Base-by-base conservation (phyloP, 2,113 vertebrate genomes). In the Megaceryle torquata region DNA sequence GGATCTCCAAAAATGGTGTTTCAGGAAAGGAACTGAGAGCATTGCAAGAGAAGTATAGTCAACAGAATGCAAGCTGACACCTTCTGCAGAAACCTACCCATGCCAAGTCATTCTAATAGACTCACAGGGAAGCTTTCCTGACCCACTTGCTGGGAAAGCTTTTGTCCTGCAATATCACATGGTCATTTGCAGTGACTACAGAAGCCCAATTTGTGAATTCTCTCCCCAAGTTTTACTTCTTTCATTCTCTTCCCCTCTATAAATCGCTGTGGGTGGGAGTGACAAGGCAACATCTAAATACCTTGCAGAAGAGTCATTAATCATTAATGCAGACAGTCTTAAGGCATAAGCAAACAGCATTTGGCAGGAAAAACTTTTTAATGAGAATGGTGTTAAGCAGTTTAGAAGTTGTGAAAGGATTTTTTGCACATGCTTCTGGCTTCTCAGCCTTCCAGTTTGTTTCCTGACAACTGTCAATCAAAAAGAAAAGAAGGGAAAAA, bases 331-430 rank as follows among this genome's bases (percentile, higher is more conserved):
- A 81, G 51, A 24, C 79, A 81, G 46, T 88, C 46, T 77, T 86
- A 92, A 93, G 50, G 56, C 71, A 82, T 31, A 83, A 74, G 54
- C 54, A 94, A 92, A 86, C 51, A 54, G 19, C 19, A 77, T 63
- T 94, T 93, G 82, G 68, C 86, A 95, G 80, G n/a, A 81, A 88
- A 77, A 86, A 16, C 24, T 53, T 94, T 91, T 90, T 86, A 92
- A 91, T 82, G 92, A 94, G 77, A 86, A 78, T 44, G 26, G 26
- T 33, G 64, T 83, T 88, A 78, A 93, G 64, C 16, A 43, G 20
- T 92, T 80, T 86, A 7, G 77, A 91, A 92, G 16, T n/a, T 1
- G 1, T 53, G 51, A 77, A 70, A 22, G 25, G 44, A 67, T 90
- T 59, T 25, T 91, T 67, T 70, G 31, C 50, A 35, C 15, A 7